Evolutionary conservation across 2,888 invertebrate genomes (phyloP), one percentile per base, ranked within the genome.

Genomic region (Diplazon laetatorius): DNA sequence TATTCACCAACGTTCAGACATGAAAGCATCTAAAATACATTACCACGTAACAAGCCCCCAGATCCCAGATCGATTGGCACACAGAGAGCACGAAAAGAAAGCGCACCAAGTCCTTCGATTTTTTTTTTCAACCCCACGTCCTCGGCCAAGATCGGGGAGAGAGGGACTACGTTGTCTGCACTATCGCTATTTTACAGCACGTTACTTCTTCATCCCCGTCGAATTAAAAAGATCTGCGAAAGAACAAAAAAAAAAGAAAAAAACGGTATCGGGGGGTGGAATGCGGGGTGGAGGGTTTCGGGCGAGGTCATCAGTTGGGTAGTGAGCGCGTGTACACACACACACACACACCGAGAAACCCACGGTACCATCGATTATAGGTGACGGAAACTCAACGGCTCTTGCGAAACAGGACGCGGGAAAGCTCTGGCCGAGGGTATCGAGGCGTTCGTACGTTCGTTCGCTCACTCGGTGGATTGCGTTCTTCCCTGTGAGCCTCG

Each of bases 361-460:
- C 30, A 69, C 57, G 46, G 8, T 16, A 18, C 50, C 55, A 75
- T 63, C 60, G 60, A 74, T 74, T 74, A 60, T 63, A 69, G 65
- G 39, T 25, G 50, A 59, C 66, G 59, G 39, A 65, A 37, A 52
- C 57, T 35, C 52, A 57, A 35, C 68, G 16, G 12, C 39, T 9
- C 55, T 30, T 39, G 35, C 35, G 52, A 39, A 22, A 48, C 35
- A 57, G 59, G 57, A 63, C 30, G 60, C 35, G 44, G 35, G 46
- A 65, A 37, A 52, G 66, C 60, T 72, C 30, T 42, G 60, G 39
- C 42, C 22, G 35, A 65, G 63, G 39, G 57, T 63, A 69, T 42
- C 55, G 75, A 65, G 25, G 76, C 72, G 79, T 76, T 76, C 62
- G 62, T 39, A 65, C 52, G 72, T 68, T 57, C 65, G 60, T 76